Evolutionary conservation across 2,888 invertebrate species (phyloP).

Genomic region (Dendrolimus houi): DNA sequence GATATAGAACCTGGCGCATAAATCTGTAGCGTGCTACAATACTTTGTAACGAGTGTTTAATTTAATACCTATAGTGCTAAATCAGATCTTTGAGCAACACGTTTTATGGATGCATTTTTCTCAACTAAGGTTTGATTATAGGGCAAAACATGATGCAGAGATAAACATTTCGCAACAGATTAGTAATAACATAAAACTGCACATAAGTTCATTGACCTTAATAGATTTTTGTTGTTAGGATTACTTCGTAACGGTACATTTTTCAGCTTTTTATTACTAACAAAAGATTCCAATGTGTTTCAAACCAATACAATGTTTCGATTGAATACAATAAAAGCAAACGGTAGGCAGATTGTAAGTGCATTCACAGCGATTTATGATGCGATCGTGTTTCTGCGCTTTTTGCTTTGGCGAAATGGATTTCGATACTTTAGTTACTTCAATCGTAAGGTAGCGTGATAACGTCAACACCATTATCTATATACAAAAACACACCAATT

Average conservation of each 20-base stretch:
- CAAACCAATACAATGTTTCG: background rate
- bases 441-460: too few relatives aligned
- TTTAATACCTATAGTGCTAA: background rate
- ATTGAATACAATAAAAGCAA: slow-evolving; percentile 27
- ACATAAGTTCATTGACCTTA: too few relatives aligned
- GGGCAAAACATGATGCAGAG: too few relatives aligned
- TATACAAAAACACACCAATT: too few relatives aligned
- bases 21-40: background rate
- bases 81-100: slow-evolving; percentile 11
- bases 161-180: too few relatives aligned
- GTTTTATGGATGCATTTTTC: slow-evolving; percentile 9
- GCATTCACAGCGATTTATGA: slow-evolving; percentile 60
- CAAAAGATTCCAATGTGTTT: background rate
- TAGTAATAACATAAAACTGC: too few relatives aligned
- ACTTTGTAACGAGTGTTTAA: background rate
- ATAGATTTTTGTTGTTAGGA: too few relatives aligned
- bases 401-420: slow-evolving; percentile 43
- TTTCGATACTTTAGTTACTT: slow-evolving; percentile 24
- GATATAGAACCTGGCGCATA: too few relatives aligned
- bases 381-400: slow-evolving; percentile 35
- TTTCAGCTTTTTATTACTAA: too few relatives aligned
- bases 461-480: too few relatives aligned
- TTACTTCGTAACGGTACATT: too few relatives aligned
- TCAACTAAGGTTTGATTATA: background rate
- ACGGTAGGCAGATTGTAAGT: slow-evolving; percentile 39